phyloP scores from a whole-genome alignment of 1,140 invertebrate genomes.

The Drosophila busckii region DNA sequence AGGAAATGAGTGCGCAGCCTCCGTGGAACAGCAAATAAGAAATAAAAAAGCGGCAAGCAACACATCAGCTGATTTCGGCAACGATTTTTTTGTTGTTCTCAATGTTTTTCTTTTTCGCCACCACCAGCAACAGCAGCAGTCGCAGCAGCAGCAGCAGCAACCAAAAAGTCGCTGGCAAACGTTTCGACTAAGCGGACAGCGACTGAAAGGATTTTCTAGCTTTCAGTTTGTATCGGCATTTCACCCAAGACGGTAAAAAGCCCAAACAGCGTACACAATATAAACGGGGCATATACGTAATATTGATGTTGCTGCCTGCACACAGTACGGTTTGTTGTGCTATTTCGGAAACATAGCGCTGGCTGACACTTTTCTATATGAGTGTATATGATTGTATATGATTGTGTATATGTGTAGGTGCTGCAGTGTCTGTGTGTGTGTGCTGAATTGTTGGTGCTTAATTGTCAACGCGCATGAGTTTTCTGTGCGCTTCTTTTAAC shows the following conservation, averaged over 20 bases:
- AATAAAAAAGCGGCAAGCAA: too few species aligned
- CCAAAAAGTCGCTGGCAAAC: too few species aligned
- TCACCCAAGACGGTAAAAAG: constrained; percentile 27
- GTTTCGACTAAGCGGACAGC: too few species aligned
- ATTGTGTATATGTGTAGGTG: too few species aligned
- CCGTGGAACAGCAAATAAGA: too few species aligned
- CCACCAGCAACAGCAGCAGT: background rate
- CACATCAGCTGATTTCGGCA: constrained; percentile 21
- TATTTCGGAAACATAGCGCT: constrained; percentile 14
- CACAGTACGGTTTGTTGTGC: constrained; percentile 1
- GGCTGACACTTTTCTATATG: too few species aligned
- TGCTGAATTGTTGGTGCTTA: background rate
- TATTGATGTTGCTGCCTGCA: constrained; percentile 16
- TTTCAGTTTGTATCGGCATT: constrained; percentile 42
- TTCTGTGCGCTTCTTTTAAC: constrained; percentile 18
- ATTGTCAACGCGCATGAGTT: constrained; percentile 14
- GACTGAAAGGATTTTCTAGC: constrained; percentile 33
- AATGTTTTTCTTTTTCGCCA: constrained; percentile 15
- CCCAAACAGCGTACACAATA: background rate
- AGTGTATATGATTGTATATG: too few species aligned
- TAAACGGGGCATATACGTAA: background rate
- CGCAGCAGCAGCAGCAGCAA: too few species aligned
- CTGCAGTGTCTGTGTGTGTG: constrained; percentile 1
- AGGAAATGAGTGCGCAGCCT: too few species aligned
- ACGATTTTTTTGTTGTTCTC: constrained; percentile 24